Evolutionary conservation across 2,797 vertebrate genomes (phyloP), one percentile per base, ranked within the genome.

Genomic region (Phrynocephalus guinanensis): DNA sequence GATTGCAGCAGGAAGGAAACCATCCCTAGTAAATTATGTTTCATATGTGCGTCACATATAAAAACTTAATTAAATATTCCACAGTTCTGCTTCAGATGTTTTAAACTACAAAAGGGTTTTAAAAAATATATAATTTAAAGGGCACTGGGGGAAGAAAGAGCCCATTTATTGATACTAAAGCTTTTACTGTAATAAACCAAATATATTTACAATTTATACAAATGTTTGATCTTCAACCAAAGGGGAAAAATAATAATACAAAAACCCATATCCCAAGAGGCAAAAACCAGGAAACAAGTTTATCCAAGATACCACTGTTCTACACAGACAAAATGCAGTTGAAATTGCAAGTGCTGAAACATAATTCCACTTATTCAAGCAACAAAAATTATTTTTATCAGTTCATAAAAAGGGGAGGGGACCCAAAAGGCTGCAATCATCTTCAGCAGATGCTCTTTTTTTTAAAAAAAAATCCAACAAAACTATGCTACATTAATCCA

Each of bases 181-280:
- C 95, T 97, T 97, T 97, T 98, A 97, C 97, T 98, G 97, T 98
- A 98, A 96, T 97, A 98, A 97, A 98, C 96, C 97, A 98, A 98
- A 97, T 96, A 98, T 98, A 98, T 98, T 96, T 98, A 99, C 98
- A 98, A 95, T 98, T 98, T 99, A 96, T 98, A 99, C 98, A 98
- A 98, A 97, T 95, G 96, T 96, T 97, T 96, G 96, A 98, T 96
- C 96, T 95, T 96, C 95, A 97, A 97, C 95, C 96, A 97, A 97
- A 97, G 95, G 33, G 28, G 22, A 96, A 97, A 97, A 97, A 95
- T 56, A 56, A 56, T 56, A 56, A 93, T 95, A 95, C 95, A 97
- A 96, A 85, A 68, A 48, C 67, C 87, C 93, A 93, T 93, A 96
- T 96, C 94, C 96, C 95, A 96, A 93, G 94, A 97, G 96, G 96